Conservation (phyloP, 2,113 vertebrate species). For the Naja naja region DNA sequence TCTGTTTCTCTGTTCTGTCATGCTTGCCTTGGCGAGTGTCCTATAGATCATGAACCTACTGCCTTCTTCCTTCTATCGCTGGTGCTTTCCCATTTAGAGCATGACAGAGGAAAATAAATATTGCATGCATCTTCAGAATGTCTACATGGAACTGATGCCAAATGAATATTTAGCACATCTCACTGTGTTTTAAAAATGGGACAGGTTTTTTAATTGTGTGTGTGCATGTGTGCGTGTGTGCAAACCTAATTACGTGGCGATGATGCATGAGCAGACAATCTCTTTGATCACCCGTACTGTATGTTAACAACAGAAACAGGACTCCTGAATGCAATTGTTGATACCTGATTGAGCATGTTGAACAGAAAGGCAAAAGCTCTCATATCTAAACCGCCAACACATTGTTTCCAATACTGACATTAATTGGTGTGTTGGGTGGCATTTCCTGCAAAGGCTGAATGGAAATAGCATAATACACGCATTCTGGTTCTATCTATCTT, state of each 20-base stretch:
- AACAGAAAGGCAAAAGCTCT: neutral
- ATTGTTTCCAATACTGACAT: constrained; percentile 9
- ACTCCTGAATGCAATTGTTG: neutral
- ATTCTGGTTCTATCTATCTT: neutral
- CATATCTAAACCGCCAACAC: neutral
- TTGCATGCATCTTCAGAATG: neutral
- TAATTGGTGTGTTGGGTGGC: neutral
- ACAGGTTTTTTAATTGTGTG: neutral
- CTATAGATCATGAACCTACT: neutral
- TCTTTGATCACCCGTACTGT: neutral
- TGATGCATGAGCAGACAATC: neutral
- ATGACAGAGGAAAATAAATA: neutral
- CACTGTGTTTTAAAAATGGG: neutral
- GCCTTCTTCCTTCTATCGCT: neutral
- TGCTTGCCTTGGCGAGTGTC: neutral
- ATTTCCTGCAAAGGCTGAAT: neutral
- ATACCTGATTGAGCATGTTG: neutral
- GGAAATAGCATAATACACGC: neutral
- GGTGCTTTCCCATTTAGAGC: neutral
- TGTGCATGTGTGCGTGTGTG: neutral
- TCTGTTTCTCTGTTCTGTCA: neutral
- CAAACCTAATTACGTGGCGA: neutral
- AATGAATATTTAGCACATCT: neutral
- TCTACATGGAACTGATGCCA: neutral
- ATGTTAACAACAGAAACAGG: constrained; percentile 9